These are phyloP conservation scores for Equus quagga DNA, from an alignment of 2,113 vertebrate species.

Conservation along the genomic window DNA sequence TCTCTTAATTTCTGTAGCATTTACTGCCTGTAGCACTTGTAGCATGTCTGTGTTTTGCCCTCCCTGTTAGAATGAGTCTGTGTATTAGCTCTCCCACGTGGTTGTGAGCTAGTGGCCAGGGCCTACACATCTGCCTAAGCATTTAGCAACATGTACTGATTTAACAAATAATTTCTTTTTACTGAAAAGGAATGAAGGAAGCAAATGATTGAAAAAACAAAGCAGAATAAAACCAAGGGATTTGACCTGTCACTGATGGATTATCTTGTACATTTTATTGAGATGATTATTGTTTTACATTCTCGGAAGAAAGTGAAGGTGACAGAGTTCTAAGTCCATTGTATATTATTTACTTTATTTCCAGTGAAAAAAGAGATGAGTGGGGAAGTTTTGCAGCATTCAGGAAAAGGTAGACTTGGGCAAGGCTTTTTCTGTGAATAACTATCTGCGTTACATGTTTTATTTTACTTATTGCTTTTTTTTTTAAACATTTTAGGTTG, in stretches of 20 bases:
- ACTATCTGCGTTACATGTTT: background rate
- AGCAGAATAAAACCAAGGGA: background rate
- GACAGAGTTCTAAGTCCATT: constrained; percentile 19
- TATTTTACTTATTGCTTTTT: background rate
- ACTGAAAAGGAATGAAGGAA: constrained; percentile 38
- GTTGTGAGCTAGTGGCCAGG: background rate
- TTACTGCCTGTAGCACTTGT: background rate
- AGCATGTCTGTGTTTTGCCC: background rate
- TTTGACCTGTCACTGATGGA: background rate
- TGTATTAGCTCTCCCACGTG: background rate
- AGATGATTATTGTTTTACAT: constrained; percentile 35
- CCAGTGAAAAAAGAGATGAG: background rate
- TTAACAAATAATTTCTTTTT: background rate
- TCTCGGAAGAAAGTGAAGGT: background rate
- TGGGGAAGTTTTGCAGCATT: background rate
- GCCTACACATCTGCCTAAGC: background rate
- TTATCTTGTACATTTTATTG: background rate
- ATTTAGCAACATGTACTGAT: background rate
- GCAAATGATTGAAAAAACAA: background rate
- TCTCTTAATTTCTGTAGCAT: background rate
- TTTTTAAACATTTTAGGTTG: background rate
- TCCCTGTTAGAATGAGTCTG: background rate
- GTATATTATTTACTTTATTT: constrained; percentile 30
- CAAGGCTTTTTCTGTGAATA: background rate
- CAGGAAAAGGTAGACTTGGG: background rate